Evolutionary conservation across 2,113 vertebrate species (phyloP).

Genomic region (Phaethon lepturus): DNA sequence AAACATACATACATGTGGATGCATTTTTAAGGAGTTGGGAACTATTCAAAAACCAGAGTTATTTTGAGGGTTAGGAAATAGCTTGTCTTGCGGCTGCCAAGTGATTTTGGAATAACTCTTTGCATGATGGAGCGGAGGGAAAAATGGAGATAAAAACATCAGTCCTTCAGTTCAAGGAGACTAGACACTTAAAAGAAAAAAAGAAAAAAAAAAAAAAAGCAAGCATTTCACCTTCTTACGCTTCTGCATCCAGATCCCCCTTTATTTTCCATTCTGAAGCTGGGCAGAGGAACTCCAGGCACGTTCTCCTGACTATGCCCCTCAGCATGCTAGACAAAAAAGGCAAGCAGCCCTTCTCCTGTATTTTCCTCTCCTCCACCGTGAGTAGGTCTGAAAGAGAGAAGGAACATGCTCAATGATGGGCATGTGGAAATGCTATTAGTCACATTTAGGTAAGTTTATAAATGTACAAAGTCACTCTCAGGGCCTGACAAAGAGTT

Average conservation of each 20-base stretch:
- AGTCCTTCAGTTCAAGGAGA: constrained; percentile 54
- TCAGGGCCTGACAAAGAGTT: neutral
- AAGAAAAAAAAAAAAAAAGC: no score
- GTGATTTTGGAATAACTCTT: constrained; percentile 76
- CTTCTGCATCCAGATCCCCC: neutral
- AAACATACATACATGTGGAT: constrained; percentile 56
- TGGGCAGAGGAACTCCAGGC: neutral
- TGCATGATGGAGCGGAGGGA: constrained; percentile 58
- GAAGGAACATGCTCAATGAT: neutral
- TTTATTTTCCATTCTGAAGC: constrained; percentile 8
- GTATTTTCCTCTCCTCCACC: neutral
- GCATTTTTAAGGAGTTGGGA: constrained; percentile 77
- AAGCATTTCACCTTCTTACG: constrained; percentile 27
- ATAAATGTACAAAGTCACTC: constrained; percentile 7
- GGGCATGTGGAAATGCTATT: neutral
- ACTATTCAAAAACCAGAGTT: constrained; percentile 80
- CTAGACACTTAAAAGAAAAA: neutral
- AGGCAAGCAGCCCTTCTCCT: neutral
- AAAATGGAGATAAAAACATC: constrained; percentile 67
- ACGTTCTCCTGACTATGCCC: neutral
- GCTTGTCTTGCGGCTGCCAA: constrained; percentile 78
- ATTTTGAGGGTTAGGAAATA: constrained; percentile 82
- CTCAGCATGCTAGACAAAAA: neutral
- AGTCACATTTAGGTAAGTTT: constrained; percentile 21
- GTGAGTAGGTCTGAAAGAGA: neutral